Percentiles rank a stretch among this genome's conserved stretches.
Conservation (phyloP, 2,888 invertebrate genomes). For the Luperina nickerlii region DNA sequence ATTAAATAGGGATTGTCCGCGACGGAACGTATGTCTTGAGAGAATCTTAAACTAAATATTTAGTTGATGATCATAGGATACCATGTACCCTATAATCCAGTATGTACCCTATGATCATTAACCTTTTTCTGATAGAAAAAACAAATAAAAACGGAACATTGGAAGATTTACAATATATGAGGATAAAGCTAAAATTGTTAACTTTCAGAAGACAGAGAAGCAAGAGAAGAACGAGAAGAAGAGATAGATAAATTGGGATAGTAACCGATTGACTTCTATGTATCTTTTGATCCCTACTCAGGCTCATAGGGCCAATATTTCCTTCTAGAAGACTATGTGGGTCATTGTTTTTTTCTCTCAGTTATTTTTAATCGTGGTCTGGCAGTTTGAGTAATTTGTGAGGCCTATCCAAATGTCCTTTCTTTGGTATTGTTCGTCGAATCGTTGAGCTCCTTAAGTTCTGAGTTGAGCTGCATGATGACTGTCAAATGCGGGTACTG, state of each 20-base stretch:
- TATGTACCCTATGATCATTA: too few relatives aligned
- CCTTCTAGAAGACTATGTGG: neutral
- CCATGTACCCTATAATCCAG: too few relatives aligned
- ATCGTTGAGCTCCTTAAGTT: neutral
- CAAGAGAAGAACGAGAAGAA: neutral
- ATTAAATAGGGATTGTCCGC: constrained; percentile 29
- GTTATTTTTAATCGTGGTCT: too few relatives aligned
- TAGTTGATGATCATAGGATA: neutral
- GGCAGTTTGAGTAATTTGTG: too few relatives aligned
- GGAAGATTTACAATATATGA: neutral
- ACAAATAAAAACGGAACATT: neutral
- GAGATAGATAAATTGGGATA: neutral
- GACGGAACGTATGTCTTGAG: neutral
- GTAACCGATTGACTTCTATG: neutral
- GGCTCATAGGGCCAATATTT: neutral
- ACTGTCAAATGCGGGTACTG: neutral
- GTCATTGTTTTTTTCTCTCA: neutral
- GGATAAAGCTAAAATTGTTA: neutral
- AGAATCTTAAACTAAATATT: neutral
- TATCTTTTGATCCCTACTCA: neutral
- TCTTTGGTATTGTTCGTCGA: neutral
- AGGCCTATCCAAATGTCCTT: neutral
- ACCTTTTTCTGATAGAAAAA: neutral
- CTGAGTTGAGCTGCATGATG: too few relatives aligned
- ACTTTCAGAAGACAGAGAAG: neutral